Conservation (phyloP, 2,888 invertebrate species). For the Hofmannophila pseudospretella region DNA sequence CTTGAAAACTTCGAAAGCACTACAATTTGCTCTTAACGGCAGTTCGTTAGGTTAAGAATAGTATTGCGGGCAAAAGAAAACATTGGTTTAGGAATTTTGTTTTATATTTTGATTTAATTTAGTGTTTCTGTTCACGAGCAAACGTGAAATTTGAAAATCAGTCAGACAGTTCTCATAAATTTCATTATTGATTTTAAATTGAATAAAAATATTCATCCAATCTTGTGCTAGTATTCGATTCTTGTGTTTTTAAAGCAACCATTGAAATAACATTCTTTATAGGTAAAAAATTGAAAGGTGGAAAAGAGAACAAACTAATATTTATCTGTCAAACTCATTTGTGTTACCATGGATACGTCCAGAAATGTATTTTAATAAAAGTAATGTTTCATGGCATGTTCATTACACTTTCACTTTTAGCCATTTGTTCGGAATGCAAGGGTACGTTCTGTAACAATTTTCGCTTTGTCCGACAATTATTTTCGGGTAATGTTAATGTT, state of each 20-base stretch:
- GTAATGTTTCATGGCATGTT: too few species aligned
- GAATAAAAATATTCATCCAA: background rate
- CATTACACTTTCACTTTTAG: too few species aligned
- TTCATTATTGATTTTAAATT: background rate
- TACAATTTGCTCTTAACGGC: slow-evolving; percentile 17
- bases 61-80: background rate
- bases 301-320: slow-evolving; percentile 4
- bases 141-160: too few species aligned
- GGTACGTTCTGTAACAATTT: too few species aligned
- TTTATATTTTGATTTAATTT: background rate
- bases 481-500: too few species aligned
- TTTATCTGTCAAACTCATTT: slow-evolving; percentile 14
- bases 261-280: background rate
- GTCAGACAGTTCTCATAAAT: background rate
- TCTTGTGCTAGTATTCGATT: too few species aligned
- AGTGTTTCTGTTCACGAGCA: background rate
- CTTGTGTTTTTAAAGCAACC: background rate
- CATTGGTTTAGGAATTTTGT: background rate
- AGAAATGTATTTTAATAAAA: too few species aligned
- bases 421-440: too few species aligned
- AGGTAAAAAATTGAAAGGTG: background rate
- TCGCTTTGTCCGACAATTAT: too few species aligned
- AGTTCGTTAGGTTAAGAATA: slow-evolving; percentile 2
- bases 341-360: slow-evolving; percentile 44
- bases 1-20: slow-evolving; percentile 19